These are phyloP conservation scores for Ophiodon elongatus DNA, from an alignment of 2,113 vertebrate species.

Conservation along the genomic window DNA sequence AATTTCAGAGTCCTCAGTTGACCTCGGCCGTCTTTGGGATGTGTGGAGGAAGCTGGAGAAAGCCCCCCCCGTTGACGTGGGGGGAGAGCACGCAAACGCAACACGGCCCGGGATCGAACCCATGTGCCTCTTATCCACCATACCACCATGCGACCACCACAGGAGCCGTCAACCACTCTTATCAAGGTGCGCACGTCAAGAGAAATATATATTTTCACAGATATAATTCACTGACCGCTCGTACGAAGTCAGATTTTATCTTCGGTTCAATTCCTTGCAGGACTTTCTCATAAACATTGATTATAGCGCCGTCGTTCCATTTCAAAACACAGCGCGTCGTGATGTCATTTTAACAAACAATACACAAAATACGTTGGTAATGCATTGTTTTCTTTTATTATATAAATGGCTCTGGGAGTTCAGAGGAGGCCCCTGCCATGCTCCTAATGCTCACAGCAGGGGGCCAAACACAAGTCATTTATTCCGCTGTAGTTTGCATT, in stretches of 20 bases:
- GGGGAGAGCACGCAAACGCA: neutral
- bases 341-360: neutral
- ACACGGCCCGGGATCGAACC: neutral
- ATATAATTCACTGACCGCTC: neutral
- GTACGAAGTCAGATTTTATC: neutral
- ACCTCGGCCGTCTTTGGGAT: no score
- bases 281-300: neutral
- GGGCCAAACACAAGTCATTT: slow-evolving; percentile 28
- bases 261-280: neutral
- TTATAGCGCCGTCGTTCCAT: neutral
- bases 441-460: slow-evolving; percentile 26
- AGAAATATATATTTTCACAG: neutral
- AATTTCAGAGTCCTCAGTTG: neutral
- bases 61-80: neutral
- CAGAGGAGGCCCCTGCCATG: slow-evolving; percentile 8
- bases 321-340: neutral
- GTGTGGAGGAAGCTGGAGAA: neutral
- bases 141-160: neutral
- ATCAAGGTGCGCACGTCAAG: neutral
- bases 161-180: neutral
- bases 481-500: slow-evolving; percentile 17
- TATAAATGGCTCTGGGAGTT: slow-evolving; percentile 20
- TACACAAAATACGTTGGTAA: slow-evolving; percentile 1
- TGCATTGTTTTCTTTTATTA: slow-evolving; percentile 1
- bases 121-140: neutral